A percentile compares a stretch with the other conserved stretches of the same genome.
phyloP scores from a whole-genome alignment of 2,797 vertebrate genomes.

The Sardinella longiceps region DNA sequence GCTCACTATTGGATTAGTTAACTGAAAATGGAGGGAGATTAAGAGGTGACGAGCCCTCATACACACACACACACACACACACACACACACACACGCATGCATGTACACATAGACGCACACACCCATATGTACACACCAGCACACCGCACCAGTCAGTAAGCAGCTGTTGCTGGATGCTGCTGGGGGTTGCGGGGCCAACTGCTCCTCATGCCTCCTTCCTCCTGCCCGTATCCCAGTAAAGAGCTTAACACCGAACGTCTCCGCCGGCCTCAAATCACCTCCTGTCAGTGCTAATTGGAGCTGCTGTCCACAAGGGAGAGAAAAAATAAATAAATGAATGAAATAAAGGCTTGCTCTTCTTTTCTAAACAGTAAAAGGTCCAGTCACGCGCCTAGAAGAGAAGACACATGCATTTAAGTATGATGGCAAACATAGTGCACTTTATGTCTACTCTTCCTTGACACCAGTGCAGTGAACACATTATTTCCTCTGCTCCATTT shows the following conservation, averaged over 20 bases:
- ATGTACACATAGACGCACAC: not conserved
- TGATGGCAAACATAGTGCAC: not conserved
- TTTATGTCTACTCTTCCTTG: not conserved
- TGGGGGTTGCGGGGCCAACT: not conserved
- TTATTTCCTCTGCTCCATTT: not conserved
- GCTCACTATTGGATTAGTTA: slow-evolving; percentile 60
- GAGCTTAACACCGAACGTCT: not conserved
- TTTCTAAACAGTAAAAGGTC: not conserved
- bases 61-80: not conserved
- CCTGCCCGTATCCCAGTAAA: not conserved
- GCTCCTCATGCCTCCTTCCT: not conserved
- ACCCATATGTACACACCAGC: slow-evolving; percentile 35
- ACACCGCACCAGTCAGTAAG: not conserved
- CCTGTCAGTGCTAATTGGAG: not conserved
- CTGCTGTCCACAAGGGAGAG: not conserved
- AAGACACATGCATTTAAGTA: not conserved
- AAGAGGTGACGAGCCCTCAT: slow-evolving; percentile 34
- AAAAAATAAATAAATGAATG: no score
- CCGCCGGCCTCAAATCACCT: slow-evolving; percentile 1
- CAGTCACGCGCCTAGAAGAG: not conserved
- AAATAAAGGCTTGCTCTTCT: not conserved
- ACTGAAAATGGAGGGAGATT: slow-evolving; percentile 47
- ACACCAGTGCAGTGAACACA: not conserved
- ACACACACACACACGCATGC: not conserved
- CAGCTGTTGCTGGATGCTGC: not conserved